Percentiles rank a stretch among this genome's conserved stretches.
These are phyloP conservation scores for Thaleichthys pacificus DNA, from an alignment of 2,797 vertebrate species.

Conservation along the genomic window DNA sequence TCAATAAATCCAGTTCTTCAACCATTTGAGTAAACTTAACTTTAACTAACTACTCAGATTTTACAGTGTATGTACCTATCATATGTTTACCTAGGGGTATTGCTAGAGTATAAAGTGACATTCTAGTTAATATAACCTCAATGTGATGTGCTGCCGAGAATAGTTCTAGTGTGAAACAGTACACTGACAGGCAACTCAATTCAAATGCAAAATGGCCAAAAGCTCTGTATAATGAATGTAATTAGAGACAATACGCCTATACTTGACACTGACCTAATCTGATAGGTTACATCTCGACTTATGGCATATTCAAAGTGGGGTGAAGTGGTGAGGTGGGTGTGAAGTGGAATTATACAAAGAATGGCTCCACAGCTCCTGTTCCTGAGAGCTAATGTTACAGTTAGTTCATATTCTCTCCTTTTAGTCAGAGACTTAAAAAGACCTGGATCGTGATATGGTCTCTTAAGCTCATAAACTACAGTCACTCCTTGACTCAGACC, in stretches of 20 bases:
- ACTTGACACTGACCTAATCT: background rate
- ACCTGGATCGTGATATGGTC: background rate
- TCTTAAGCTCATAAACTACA: background rate
- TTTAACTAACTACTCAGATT: too few species aligned
- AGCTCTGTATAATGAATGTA: background rate
- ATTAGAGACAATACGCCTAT: background rate
- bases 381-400: slow-evolving; percentile 10
- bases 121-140: too few species aligned
- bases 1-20: too few species aligned
- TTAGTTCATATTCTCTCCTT: background rate
- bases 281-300: background rate
- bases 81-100: too few species aligned
- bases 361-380: slow-evolving; percentile 5
- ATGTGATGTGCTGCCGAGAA: background rate
- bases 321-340: slow-evolving; percentile 13
- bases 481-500: background rate
- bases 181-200: background rate
- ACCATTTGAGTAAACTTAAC: too few species aligned
- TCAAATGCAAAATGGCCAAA: slow-evolving; percentile 3
- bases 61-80: too few species aligned
- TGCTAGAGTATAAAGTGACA: too few species aligned
- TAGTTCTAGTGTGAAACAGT: slow-evolving; percentile 29
- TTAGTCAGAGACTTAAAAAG: background rate
- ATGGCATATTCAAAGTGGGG: background rate
- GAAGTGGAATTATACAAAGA: slow-evolving; percentile 38